Conservation (phyloP, 1,140 invertebrate genomes). For the Whitmania pigra region DNA sequence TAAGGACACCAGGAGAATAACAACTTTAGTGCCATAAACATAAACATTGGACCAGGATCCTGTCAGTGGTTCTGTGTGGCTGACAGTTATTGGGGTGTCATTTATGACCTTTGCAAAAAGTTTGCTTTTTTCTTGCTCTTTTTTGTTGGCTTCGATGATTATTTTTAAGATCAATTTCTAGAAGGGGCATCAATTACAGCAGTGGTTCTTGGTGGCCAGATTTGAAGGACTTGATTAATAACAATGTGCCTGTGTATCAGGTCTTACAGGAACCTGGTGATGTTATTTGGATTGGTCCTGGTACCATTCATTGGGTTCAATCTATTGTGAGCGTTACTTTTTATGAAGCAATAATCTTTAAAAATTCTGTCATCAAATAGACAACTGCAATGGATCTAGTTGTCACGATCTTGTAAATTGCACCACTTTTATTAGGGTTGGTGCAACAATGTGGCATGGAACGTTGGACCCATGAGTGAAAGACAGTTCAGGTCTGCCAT, state of each 20-base stretch:
- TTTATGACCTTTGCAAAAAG: conserved; percentile 80
- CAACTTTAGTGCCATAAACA: conserved; percentile 96
- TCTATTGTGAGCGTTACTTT: background rate
- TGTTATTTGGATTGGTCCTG: conserved; percentile 91
- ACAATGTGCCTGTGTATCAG: conserved; percentile 87
- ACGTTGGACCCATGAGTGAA: conserved; percentile 85
- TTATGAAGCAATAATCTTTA: conserved; percentile 23
- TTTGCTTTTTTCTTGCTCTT: background rate
- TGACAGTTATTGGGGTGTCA: conserved; percentile 91
- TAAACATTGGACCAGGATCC: conserved; percentile 99
- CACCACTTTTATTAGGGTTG: conserved; percentile 36
- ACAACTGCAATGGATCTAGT: background rate
- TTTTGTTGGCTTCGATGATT: background rate
- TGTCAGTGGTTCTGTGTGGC: conserved; percentile 95
- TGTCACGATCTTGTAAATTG: background rate
- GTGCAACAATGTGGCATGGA: conserved; percentile 82
- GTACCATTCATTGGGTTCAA: conserved; percentile 71
- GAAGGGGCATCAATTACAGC: conserved; percentile 57
- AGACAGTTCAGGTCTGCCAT: conserved; percentile 80
- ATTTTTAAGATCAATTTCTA: background rate
- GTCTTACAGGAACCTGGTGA: conserved; percentile 90
- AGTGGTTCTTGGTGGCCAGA: conserved; percentile 95
- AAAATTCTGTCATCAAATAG: background rate
- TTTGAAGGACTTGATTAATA: conserved; percentile 73
- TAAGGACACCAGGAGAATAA: conserved; percentile 92